A percentile compares a stretch with the other conserved stretches of the same genome.
Evolutionary conservation across 1,140 invertebrate species (phyloP).

Genomic region (Eubasilissa regina): DNA sequence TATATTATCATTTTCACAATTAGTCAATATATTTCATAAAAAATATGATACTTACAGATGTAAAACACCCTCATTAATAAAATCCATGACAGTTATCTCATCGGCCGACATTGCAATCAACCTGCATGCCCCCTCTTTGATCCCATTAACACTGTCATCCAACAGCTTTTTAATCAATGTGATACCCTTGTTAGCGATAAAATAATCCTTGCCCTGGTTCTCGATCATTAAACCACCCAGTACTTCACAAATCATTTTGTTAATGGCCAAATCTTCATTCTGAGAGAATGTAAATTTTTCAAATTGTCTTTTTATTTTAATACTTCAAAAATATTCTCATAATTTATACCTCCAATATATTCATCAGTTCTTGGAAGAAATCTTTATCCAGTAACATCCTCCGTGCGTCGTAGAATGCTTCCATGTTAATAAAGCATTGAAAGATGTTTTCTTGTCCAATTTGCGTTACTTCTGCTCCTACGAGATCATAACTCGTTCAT

Average conservation of each 20-base stretch:
- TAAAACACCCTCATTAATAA: constrained; percentile 65
- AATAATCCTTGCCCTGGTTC: constrained; percentile 63
- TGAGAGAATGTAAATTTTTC: constrained; percentile 51
- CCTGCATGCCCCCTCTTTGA: constrained; percentile 61
- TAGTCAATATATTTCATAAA: constrained; percentile 14
- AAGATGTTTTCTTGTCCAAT: constrained; percentile 26
- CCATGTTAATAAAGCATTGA: constrained; percentile 41
- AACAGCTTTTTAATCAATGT: neutral
- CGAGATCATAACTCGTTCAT: neutral
- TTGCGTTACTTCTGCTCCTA: constrained; percentile 9
- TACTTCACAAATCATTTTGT: constrained; percentile 66
- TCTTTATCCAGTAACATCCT: constrained; percentile 53
- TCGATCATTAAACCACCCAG: constrained; percentile 66
- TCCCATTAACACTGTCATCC: neutral
- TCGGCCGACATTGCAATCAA: constrained; percentile 65
- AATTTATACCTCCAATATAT: constrained; percentile 65
- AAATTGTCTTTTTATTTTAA: neutral
- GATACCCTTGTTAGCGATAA: constrained; percentile 62
- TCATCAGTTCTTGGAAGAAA: constrained; percentile 66
- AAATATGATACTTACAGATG: constrained; percentile 64
- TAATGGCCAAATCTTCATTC: constrained; percentile 65
- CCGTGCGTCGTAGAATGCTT: constrained; percentile 12
- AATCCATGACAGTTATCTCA: constrained; percentile 64
- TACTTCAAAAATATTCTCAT: neutral
- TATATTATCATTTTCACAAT: no score